These are phyloP conservation scores for Adoxophyes honmai DNA, from an alignment of 1,140 invertebrate genomes.

Conservation along the genomic window DNA sequence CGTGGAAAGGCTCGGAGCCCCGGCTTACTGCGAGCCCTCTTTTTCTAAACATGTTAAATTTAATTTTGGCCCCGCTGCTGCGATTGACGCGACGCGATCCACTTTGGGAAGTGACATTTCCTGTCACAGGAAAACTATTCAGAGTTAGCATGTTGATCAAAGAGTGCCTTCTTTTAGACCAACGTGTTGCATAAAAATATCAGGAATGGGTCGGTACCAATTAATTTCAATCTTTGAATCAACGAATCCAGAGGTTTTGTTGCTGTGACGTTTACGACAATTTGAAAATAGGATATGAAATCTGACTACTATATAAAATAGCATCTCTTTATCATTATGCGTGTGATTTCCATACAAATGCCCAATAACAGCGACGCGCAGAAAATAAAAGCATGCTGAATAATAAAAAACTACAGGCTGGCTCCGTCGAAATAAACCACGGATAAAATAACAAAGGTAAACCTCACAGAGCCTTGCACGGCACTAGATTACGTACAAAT, in stretches of 20 bases:
- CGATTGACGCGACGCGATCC: background rate
- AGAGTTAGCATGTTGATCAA: too few relatives aligned
- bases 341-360: conserved; percentile 37
- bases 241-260: too few relatives aligned
- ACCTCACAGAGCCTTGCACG: too few relatives aligned
- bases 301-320: too few relatives aligned
- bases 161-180: too few relatives aligned
- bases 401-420: conserved; percentile 22
- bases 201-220: too few relatives aligned
- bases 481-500: too few relatives aligned
- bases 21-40: conserved; percentile 18
- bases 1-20: conserved; percentile 20
- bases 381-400: conserved; percentile 30
- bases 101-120: background rate
- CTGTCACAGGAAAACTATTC: background rate
- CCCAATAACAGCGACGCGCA: conserved; percentile 26
- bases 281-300: too few relatives aligned
- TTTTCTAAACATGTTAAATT: conserved; percentile 21
- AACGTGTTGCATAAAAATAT: too few relatives aligned
- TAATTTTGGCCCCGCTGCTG: conserved; percentile 14
- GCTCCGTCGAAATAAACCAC: background rate
- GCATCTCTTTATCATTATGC: background rate
- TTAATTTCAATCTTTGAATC: too few relatives aligned
- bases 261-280: too few relatives aligned
- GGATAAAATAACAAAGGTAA: background rate